Conservation (phyloP, 2,888 invertebrate genomes). For the Pseudococcus jackbeardsleyi region DNA sequence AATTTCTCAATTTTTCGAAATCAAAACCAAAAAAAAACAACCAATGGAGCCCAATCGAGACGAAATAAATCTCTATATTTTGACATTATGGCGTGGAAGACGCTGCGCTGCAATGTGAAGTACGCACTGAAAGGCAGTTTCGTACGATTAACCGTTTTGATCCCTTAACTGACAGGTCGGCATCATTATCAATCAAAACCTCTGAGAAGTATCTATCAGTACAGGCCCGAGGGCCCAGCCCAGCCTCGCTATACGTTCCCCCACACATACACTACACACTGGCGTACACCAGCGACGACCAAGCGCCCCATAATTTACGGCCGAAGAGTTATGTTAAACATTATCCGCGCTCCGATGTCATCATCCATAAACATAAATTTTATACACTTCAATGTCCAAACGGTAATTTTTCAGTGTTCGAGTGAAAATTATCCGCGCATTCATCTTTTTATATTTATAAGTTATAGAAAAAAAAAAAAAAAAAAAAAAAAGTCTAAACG, state of each 20-base stretch:
- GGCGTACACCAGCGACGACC: constrained; percentile 15
- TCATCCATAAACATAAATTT: constrained; percentile 65
- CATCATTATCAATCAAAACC: constrained; percentile 65
- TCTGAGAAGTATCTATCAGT: constrained; percentile 62
- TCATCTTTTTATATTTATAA: constrained; percentile 57
- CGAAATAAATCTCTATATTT: constrained; percentile 56
- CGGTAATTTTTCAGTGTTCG: constrained; percentile 62
- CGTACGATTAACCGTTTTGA: constrained; percentile 56
- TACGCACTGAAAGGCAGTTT: constrained; percentile 28
- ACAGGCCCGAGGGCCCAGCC: constrained; percentile 55
- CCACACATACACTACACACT: constrained; percentile 12
- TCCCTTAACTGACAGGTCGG: constrained; percentile 65
- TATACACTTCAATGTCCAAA: constrained; percentile 48
- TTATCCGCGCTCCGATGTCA: constrained; percentile 62
- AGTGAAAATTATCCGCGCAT: constrained; percentile 63
- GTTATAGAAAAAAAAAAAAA: too few relatives aligned
- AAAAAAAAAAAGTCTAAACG: constrained; percentile 33
- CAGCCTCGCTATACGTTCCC: constrained; percentile 23
- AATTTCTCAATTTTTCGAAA: constrained; percentile 56
- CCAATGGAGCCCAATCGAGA: constrained; percentile 50
- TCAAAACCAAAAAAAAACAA: constrained; percentile 30
- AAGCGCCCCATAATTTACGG: constrained; percentile 64
- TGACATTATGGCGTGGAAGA: background rate
- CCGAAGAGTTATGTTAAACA: constrained; percentile 64
- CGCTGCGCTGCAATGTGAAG: background rate